Base-by-base conservation (phyloP, 2,888 invertebrate species). In the Belgica antarctica region DNA sequence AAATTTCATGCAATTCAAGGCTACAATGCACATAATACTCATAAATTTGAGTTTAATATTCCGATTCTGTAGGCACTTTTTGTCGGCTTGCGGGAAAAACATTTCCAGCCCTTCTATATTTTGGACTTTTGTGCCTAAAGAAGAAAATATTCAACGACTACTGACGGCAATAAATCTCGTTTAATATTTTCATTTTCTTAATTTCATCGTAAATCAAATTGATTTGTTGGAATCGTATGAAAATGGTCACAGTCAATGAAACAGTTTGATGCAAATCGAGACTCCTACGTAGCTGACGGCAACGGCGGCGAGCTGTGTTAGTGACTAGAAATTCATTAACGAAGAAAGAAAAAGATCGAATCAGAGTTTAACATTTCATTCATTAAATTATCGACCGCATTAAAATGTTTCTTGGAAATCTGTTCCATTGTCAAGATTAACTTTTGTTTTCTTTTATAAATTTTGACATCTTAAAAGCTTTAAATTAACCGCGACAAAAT, bases 81-180 rank as follows among this genome's bases (percentile, higher is more conserved):
- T 31, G 34, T 31, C 34, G 52, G 52, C 52, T 19, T 22, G 19
- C 17, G 22, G 22, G 52, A 41, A 41, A 41, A 41, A n/a, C 41
- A 41, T n/a, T 5, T 5, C 10, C 52, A n/a, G 52, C 52, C 34
- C 34, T 31, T 31, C 12, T 31, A 8, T 31, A 31, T 31, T 31
- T 31, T 31, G 34, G 34, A 8, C 12, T 12, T 31, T 12, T 31
- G 5, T 12, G 34, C 34, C 12, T 31, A 12, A 31, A 31, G 52
- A 52, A n/a, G 41, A 41, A 41, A 52, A 52, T 7, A 7, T n/a
- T 52, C 52, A 52, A 17, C 25, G 28, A 66, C 65, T 47, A 25
- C 47, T 25, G 25, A 52, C 47, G 24, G 47, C 65, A 66, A 66
- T 66, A 66, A 66, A 66, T 66, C 65, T 66, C 65, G 22, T 41